A percentile compares a stretch with the other conserved stretches of the same genome.
phyloP scores from a whole-genome alignment of 1,140 invertebrate species.

The Heliothis virescens region DNA sequence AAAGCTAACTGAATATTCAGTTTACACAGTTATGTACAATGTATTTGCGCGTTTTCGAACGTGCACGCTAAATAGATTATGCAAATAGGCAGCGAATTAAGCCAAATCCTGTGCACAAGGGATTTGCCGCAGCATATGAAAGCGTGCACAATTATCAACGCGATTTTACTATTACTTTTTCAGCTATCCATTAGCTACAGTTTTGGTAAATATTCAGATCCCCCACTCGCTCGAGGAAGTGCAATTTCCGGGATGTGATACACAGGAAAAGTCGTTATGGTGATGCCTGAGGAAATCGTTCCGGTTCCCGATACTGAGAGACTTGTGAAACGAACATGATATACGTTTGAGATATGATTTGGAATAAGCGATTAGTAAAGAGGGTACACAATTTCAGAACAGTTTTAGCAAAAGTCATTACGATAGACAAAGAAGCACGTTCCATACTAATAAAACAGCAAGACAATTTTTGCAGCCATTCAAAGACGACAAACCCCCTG shows the following conservation, averaged over 20 bases:
- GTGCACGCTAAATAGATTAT: conserved; percentile 53
- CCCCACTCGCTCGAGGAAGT: conserved; percentile 34
- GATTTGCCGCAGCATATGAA: conserved; percentile 1
- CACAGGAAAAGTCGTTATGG: conserved; percentile 48
- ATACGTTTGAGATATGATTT: background rate
- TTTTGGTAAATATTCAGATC: conserved; percentile 43
- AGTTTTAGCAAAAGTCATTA: background rate
- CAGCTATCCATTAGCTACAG: conserved; percentile 23
- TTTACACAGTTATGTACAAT: conserved; percentile 28
- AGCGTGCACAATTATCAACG: conserved; percentile 9
- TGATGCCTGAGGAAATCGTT: conserved; percentile 41
- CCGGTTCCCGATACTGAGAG: conserved; percentile 37
- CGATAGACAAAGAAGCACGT: background rate
- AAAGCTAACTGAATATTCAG: conserved; percentile 36
- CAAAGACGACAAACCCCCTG: background rate
- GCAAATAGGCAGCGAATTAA: conserved; percentile 46
- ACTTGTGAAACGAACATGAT: conserved; percentile 15
- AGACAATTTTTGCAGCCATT: background rate
- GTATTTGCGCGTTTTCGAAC: conserved; percentile 51
- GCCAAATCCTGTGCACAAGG: conserved; percentile 33
- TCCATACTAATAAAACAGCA: background rate
- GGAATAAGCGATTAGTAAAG: background rate
- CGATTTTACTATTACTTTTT: conserved; percentile 9
- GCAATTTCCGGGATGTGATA: conserved; percentile 45
- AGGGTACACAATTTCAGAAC: background rate